Evolutionary conservation across 1,140 invertebrate genomes (phyloP), one percentile per base, ranked within the genome.

Genomic region (Ceratina calcarata): DNA sequence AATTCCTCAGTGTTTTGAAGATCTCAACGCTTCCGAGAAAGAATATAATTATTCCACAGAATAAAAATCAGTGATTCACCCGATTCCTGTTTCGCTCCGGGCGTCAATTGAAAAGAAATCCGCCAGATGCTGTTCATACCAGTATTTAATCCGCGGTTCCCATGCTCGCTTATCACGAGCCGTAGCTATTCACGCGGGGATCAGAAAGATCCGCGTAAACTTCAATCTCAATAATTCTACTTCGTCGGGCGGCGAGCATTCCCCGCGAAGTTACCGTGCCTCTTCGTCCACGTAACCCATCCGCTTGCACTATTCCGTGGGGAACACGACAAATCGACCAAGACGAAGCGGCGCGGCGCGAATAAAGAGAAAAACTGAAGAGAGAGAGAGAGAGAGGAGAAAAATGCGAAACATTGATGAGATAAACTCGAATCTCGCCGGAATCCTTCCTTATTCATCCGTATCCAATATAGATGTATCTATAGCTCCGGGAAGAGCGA

Each of bases 391-490:
- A 57, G 66, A 8, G 6, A 4, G 0, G 1, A 3, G 3, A 27
- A 6, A 53, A 18, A 53, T 27, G 18, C 12, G 7, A 51, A 37
- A 32, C 27, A 4, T 1, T 2, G 45, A 49, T 18, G 62, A 37
- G 8, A 53, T 8, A 45, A 69, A 37, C 24, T 22, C 22, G 22
- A 71, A 78, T 72, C 58, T 70, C 32, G 58, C 10, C 13, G 49
- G 45, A 73, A 82, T 61, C 66, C 51, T 8, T 73, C 53, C 65
- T 51, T 18, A 49, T 55, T 70, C 49, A 60, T 4, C 82, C 60
- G 51, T 72, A 53, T 83, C 78, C 81, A 73, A 84, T 84, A 83
- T 84, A 84, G 83, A 84, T 74, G 77, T 84, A 32, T 32, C 27
- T 32, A 32, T 32, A 32, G 27, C 27, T 32, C 80, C 79, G 4